phyloP scores from a whole-genome alignment of 2,888 invertebrate genomes.

The Octodonta nipae region DNA sequence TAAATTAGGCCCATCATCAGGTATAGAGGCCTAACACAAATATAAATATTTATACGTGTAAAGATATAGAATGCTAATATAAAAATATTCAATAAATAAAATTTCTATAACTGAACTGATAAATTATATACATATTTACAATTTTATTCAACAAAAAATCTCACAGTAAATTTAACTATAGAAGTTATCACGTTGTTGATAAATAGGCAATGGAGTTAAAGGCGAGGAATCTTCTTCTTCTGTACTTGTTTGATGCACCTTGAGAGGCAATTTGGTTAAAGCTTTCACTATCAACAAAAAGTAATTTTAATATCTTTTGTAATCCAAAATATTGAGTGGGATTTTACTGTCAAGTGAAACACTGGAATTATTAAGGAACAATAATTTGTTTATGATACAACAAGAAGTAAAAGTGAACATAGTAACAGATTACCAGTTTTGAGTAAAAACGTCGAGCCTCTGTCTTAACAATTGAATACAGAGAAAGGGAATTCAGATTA shows the following conservation, averaged over 20 bases:
- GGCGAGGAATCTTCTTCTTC: conserved; percentile 65
- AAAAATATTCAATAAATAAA: too few species aligned
- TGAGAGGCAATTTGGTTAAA: conserved; percentile 54
- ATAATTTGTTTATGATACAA: too few species aligned
- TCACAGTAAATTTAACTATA: conserved; percentile 43
- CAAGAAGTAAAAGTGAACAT: neutral
- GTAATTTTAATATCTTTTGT: neutral
- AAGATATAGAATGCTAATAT: too few species aligned
- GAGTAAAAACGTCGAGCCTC: too few species aligned
- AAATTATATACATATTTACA: too few species aligned
- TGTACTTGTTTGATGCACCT: conserved; percentile 39
- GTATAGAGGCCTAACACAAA: too few species aligned
- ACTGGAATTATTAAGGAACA: too few species aligned
- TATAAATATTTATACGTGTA: too few species aligned
- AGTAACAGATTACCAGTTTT: neutral
- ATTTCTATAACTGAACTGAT: too few species aligned
- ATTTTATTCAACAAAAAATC: neutral
- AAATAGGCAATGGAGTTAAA: conserved; percentile 65
- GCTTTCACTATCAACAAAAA: conserved; percentile 47
- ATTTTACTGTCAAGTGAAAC: conserved; percentile 2
- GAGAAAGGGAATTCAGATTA: too few species aligned
- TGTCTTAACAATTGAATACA: too few species aligned
- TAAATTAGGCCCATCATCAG: too few species aligned
- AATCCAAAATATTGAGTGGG: neutral
- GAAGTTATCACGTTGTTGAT: conserved; percentile 77